Evolutionary conservation across 2,888 invertebrate species (phyloP).

Genomic region (Yponomeuta evonymella): DNA sequence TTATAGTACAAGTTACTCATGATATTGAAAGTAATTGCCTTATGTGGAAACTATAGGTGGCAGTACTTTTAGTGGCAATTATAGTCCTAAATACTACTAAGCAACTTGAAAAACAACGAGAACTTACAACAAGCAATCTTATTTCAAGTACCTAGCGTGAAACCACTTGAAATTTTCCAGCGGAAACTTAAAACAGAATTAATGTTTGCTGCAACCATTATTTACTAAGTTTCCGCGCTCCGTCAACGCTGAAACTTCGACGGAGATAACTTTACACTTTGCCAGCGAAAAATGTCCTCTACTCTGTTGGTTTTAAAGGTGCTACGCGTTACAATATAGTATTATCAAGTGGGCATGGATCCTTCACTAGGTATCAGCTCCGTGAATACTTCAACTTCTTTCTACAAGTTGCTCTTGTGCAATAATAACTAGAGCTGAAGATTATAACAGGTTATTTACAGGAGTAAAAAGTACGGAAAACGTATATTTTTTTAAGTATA

Average conservation of each 20-base stretch:
- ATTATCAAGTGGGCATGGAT: neutral
- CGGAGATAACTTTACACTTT: neutral
- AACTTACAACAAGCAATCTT: no score
- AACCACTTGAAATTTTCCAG: neutral
- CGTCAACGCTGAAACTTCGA: conserved; percentile 2
- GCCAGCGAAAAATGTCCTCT: neutral
- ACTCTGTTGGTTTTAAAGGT: neutral
- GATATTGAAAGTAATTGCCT: no score
- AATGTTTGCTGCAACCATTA: conserved; percentile 7
- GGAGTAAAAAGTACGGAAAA: no score
- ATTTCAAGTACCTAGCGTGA: no score
- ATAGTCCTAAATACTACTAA: no score
- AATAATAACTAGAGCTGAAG: neutral
- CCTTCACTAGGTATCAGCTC: neutral
- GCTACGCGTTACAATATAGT: neutral
- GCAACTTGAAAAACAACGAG: no score
- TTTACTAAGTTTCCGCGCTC: conserved; percentile 1
- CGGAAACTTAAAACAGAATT: neutral
- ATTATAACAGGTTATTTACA: neutral
- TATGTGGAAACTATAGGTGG: no score
- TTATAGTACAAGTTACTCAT: no score
- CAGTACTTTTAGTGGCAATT: no score
- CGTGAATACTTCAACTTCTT: neutral
- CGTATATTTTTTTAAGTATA: no score
- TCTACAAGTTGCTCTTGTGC: neutral